Conservation (phyloP, 2,797 vertebrate species). For the Heteromormyrus szaboi region DNA sequence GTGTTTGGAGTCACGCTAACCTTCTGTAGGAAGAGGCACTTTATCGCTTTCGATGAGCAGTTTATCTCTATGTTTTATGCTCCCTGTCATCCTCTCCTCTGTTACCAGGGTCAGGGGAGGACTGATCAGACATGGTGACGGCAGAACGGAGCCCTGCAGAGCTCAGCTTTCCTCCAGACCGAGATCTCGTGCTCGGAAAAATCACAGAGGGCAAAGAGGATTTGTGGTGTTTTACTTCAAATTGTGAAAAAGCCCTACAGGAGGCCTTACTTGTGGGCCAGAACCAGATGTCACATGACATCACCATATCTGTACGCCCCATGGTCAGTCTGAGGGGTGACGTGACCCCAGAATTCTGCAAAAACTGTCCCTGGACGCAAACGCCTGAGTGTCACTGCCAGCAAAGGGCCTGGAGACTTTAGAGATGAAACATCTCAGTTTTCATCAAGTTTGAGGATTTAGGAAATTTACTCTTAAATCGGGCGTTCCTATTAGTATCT, state of each 20-base stretch:
- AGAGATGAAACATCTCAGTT: not conserved
- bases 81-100: not conserved
- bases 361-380: not conserved
- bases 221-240: not conserved
- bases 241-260: not conserved
- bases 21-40: not conserved
- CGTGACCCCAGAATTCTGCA: not conserved
- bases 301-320: not conserved
- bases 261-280: not conserved
- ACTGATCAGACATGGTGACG: not conserved
- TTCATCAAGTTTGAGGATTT: not conserved
- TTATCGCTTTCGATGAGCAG: not conserved
- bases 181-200: not conserved
- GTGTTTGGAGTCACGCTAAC: conserved; percentile 4
- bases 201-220: not conserved
- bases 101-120: not conserved
- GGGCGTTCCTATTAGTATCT: not conserved
- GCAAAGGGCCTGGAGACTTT: not conserved
- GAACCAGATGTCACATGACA: not conserved
- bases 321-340: not conserved
- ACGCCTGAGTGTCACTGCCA: not conserved
- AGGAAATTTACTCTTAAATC: not conserved
- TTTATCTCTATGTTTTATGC: conserved; percentile 9
- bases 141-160: not conserved
- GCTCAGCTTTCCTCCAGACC: not conserved